Conservation (phyloP, 2,797 vertebrate genomes). For the Pseudopleuronectes americanus region DNA sequence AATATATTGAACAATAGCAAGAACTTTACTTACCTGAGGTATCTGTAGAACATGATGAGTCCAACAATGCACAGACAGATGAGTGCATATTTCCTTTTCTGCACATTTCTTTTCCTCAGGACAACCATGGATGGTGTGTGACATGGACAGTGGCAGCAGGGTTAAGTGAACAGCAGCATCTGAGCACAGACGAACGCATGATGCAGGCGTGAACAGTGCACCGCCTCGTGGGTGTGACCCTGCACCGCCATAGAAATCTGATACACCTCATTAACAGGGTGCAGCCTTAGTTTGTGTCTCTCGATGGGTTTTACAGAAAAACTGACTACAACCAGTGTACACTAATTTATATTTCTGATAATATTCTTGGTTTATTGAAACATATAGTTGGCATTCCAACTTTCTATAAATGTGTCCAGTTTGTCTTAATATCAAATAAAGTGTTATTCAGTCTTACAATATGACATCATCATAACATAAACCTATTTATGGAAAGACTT, state of each 20-base stretch:
- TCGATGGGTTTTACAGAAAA: not conserved
- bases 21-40: conserved; percentile 74
- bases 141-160: conserved; percentile 1
- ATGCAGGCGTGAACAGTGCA: conserved; percentile 26
- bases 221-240: conserved; percentile 68
- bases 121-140: conserved; percentile 72
- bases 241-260: conserved; percentile 16
- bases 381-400: too few species aligned
- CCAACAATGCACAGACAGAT: conserved; percentile 75
- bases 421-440: too few species aligned
- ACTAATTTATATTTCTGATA: not conserved
- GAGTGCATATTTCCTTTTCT: conserved; percentile 76
- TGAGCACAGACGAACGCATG: conserved; percentile 31
- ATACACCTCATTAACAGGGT: conserved; percentile 32
- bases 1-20: not conserved
- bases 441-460: too few species aligned
- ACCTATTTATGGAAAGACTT: too few species aligned
- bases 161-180: conserved; percentile 30
- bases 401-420: too few species aligned
- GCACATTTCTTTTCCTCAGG: conserved; percentile 74
- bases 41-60: conserved; percentile 80
- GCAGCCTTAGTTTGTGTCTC: fast-evolving
- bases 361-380: not conserved
- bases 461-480: too few species aligned
- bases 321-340: not conserved